Evolutionary conservation across 2,888 invertebrate genomes (phyloP).

Genomic region (Scrobipalpa costella): DNA sequence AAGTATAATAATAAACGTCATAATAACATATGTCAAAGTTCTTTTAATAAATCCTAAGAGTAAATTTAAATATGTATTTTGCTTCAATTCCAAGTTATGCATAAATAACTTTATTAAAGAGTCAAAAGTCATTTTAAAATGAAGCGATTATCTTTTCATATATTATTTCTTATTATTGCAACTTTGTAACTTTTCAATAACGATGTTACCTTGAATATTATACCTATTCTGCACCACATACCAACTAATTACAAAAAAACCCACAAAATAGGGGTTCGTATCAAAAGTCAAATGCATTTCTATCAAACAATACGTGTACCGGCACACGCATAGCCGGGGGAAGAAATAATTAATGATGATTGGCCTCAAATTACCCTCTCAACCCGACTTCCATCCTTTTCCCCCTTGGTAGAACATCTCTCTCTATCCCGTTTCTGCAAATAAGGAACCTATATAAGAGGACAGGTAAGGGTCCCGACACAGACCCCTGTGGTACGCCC

Average conservation of each 20-base stretch:
- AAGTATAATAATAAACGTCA: no score
- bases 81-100: no score
- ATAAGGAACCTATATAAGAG: slow-evolving; percentile 72
- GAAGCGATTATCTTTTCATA: no score
- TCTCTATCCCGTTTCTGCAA: slow-evolving; percentile 56
- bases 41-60: no score
- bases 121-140: no score
- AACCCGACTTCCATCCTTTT: slow-evolving; percentile 54
- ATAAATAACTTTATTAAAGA: no score
- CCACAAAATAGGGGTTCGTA: slow-evolving; percentile 24
- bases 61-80: no score
- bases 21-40: no score
- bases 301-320: slow-evolving; percentile 56
- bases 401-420: slow-evolving; percentile 43
- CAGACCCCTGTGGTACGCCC: slow-evolving; percentile 70
- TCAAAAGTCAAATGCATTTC: slow-evolving; percentile 47
- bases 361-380: slow-evolving; percentile 79
- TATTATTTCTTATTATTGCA: not conserved
- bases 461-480: slow-evolving; percentile 64
- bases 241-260: slow-evolving; percentile 22
- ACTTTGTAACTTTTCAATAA: not conserved
- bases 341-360: slow-evolving; percentile 80
- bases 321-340: slow-evolving; percentile 66
- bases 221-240: not conserved
- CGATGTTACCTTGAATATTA: slow-evolving; percentile 6